Percentiles rank a stretch among this genome's conserved stretches.
Evolutionary conservation across 2,888 invertebrate species (phyloP).

Genomic region (Macrosoma leucophasiata): DNA sequence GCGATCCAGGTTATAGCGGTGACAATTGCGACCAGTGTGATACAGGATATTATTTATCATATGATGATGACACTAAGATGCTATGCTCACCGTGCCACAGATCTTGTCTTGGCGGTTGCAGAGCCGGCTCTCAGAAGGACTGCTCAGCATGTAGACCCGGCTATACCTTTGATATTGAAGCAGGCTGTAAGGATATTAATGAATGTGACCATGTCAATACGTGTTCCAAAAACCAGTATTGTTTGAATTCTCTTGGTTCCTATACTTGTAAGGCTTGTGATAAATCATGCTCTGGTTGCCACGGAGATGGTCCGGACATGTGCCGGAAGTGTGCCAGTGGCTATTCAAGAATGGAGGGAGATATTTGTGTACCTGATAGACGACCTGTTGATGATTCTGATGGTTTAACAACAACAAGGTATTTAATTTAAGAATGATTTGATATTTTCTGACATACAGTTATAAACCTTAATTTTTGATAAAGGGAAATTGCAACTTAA

Average conservation of each 20-base stretch:
- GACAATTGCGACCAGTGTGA: constrained; percentile 86
- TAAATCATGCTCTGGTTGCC: constrained; percentile 87
- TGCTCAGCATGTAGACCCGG: constrained; percentile 79
- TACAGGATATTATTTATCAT: constrained; percentile 82
- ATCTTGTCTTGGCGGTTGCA: constrained; percentile 86
- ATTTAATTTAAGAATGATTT: too few relatives aligned
- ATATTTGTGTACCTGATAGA: constrained; percentile 83
- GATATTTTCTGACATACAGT: too few relatives aligned
- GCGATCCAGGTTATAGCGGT: constrained; percentile 88
- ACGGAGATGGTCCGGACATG: constrained; percentile 94
- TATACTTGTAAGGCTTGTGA: constrained; percentile 89
- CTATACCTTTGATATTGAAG: constrained; percentile 82
- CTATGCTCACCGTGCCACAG: constrained; percentile 86
- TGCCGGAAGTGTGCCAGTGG: constrained; percentile 88
- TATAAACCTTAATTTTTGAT: too few relatives aligned
- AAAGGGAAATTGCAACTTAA: too few relatives aligned
- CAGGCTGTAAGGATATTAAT: constrained; percentile 89
- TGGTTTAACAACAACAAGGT: constrained; percentile 53
- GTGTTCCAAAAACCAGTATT: constrained; percentile 84
- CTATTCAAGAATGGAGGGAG: constrained; percentile 81
- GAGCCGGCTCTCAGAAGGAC: constrained; percentile 82
- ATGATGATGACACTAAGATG: constrained; percentile 82
- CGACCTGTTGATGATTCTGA: constrained; percentile 51
- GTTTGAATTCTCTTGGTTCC: constrained; percentile 91
- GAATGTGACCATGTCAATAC: constrained; percentile 81